Base-by-base conservation (phyloP, 1,140 invertebrate species). In the Trichoplusia ni region DNA sequence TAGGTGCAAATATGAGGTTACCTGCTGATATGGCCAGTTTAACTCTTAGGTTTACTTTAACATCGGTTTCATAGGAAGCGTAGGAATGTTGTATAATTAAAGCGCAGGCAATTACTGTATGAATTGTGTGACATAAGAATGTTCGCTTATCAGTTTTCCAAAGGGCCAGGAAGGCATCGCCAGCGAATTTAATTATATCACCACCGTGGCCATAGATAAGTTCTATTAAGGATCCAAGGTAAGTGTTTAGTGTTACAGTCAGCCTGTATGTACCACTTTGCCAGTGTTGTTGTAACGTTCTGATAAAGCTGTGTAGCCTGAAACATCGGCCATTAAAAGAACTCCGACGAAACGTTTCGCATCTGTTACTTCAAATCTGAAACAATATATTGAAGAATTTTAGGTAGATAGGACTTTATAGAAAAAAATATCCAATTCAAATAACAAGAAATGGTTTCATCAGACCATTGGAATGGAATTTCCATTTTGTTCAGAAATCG, bases 151-250 rank as follows among this genome's bases (percentile, higher is more conserved):
- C 81, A 0, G 92, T 81, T 62, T 94, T 94, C 93, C 93, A 94
- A 66, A 93, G 90, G 2, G 93, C 93, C 25, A 94, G 88, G 72
- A 95, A 94, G 13, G 94, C 94, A 73, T 95, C 94, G 0, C 94
- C 94, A 9, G 94, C 94, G 77, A 94, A 94, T 80, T 95, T 95
- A 0, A 94, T 79, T 25, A 95, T 91, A 67, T 95, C 94, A 0
- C 94, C 94, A 18, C 92, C 91, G 54, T 93, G 92, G 6, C 91
- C 92, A 46, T 94, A 90, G 71, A 94, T 93, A 60, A 93, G 91
- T 81, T 94, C 93, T 2, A 94, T 92, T 75, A 95, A 93, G 0
- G 92, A 91, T 1, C 94, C 94, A 29, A 95, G 92, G 59, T 94
- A 95, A 5, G 91, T 92, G 70, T 95, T 94, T 1, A 95, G 73